Percentiles rank a stretch among this genome's conserved stretches.
phyloP scores from a whole-genome alignment of 2,797 vertebrate genomes.

The Artibeus jamaicensis region DNA sequence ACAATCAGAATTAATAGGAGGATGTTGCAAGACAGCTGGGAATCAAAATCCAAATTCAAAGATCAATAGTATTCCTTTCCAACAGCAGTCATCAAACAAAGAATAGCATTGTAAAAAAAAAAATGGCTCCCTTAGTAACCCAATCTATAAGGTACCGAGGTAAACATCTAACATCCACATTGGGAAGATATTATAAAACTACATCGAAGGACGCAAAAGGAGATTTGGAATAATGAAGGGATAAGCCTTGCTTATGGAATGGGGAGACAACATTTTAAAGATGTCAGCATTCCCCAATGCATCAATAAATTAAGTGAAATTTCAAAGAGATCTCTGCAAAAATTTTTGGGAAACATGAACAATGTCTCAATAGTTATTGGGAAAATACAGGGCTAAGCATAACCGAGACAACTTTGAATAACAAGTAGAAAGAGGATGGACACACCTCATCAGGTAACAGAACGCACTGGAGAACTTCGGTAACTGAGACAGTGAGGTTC shows the following conservation, averaged over 20 bases:
- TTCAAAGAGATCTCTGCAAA: background rate
- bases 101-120: background rate
- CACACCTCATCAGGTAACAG: background rate
- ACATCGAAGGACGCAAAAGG: background rate
- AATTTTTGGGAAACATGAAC: constrained; percentile 13
- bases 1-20: constrained; percentile 3
- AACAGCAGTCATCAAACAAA: background rate
- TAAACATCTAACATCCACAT: background rate
- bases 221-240: background rate
- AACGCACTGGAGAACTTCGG: background rate
- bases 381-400: background rate
- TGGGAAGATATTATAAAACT: background rate
- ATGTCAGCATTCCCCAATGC: background rate
- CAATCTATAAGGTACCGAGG: background rate
- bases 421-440: background rate
- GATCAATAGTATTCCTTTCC: background rate
- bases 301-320: background rate
- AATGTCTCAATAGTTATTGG: background rate
- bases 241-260: background rate
- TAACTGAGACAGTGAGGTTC: background rate
- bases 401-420: background rate
- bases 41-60: background rate
- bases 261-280: background rate
- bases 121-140: background rate
- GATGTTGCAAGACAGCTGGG: background rate